A percentile compares a stretch with the other conserved stretches of the same genome.
Conservation (phyloP, 2,888 invertebrate genomes). For the Parascotia fuliginaria region DNA sequence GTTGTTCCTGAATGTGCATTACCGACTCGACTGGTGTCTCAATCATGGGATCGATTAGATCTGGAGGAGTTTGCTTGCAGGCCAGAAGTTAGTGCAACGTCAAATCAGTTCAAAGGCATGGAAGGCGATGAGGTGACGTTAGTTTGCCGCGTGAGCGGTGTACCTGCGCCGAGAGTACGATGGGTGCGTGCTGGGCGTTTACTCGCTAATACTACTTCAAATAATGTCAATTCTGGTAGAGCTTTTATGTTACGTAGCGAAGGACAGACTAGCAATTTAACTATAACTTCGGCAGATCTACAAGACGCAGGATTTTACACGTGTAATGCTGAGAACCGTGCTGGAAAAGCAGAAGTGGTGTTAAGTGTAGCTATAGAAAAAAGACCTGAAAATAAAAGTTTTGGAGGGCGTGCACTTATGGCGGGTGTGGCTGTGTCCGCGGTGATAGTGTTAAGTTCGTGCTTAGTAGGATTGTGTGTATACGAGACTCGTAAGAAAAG, state of each 20-base stretch:
- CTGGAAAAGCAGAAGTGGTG: slow-evolving; percentile 90
- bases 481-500: slow-evolving; percentile 88
- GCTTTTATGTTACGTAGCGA: slow-evolving; percentile 88
- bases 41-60: slow-evolving; percentile 91
- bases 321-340: slow-evolving; percentile 93
- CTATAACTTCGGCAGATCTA: slow-evolving; percentile 89
- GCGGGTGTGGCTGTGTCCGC: slow-evolving; percentile 90
- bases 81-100: slow-evolving; percentile 88
- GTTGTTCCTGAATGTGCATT: slow-evolving; percentile 88
- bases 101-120: slow-evolving; percentile 86
- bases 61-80: slow-evolving; percentile 93
- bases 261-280: slow-evolving; percentile 90
- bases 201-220: slow-evolving; percentile 86
- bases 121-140: slow-evolving; percentile 91
- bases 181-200: slow-evolving; percentile 90
- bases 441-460: slow-evolving; percentile 88
- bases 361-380: slow-evolving; percentile 90
- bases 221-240: slow-evolving; percentile 81
- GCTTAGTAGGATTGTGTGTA: slow-evolving; percentile 88
- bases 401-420: slow-evolving; percentile 87
- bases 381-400: slow-evolving; percentile 86
- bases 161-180: slow-evolving; percentile 90
- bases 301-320: slow-evolving; percentile 92
- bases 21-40: slow-evolving; percentile 87
- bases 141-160: slow-evolving; percentile 89